These are phyloP conservation scores for Cyrtodaria siliqua DNA, from an alignment of 2,888 invertebrate genomes.

Conservation along the genomic window DNA sequence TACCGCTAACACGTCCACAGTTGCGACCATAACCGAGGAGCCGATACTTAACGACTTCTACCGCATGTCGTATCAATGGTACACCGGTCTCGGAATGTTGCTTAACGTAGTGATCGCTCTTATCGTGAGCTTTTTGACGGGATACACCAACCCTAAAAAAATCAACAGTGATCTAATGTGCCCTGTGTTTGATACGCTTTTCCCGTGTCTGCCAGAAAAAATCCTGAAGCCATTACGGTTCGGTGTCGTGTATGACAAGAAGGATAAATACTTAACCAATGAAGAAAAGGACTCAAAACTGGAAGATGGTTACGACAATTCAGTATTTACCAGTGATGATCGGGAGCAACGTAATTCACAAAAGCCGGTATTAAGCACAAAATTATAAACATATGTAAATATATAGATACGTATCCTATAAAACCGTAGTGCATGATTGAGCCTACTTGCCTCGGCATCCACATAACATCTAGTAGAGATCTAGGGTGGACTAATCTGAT, in stretches of 20 bases:
- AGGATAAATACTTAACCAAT: not conserved
- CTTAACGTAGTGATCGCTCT: slow-evolving; percentile 57
- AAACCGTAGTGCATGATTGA: too few species aligned
- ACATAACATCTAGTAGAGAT: too few species aligned
- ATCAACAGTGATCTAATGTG: slow-evolving; percentile 54
- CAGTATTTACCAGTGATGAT: not conserved
- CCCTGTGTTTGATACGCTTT: slow-evolving; percentile 54
- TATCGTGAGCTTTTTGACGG: slow-evolving; percentile 64
- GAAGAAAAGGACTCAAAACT: too few species aligned
- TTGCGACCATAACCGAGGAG: slow-evolving; percentile 25
- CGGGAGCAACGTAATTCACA: too few species aligned
- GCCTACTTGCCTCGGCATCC: too few species aligned
- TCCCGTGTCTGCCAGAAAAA: slow-evolving; percentile 55
- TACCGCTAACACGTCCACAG: not conserved
- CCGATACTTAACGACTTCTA: slow-evolving; percentile 58
- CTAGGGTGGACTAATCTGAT: too few species aligned
- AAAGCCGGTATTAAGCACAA: too few species aligned
- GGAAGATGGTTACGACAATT: slow-evolving; percentile 3
- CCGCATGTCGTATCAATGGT: slow-evolving; percentile 69
- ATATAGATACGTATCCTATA: too few species aligned
- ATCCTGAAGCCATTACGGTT: slow-evolving; percentile 50
- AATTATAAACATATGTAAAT: too few species aligned
- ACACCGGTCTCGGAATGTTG: slow-evolving; percentile 65
- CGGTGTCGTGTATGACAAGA: slow-evolving; percentile 47
- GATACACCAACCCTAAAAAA: slow-evolving; percentile 40